Conservation (phyloP, 2,797 vertebrate species). For the Sebastes dallii region DNA sequence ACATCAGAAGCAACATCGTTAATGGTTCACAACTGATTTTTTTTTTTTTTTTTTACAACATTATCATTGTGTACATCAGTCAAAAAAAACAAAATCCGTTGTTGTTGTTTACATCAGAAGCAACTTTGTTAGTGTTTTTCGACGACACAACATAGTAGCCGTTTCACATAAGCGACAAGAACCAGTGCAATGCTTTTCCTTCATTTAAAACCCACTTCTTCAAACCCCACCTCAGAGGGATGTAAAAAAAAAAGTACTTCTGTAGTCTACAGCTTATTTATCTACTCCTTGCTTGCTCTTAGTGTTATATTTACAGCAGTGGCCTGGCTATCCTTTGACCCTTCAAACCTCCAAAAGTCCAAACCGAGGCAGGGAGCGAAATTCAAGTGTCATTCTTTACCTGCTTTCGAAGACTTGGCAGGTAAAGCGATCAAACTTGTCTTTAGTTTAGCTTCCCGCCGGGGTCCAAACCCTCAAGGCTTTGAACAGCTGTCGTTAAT, state of each 20-base stretch:
- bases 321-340: constrained; percentile 48
- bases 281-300: constrained; percentile 45
- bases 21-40: constrained; percentile 48
- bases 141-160: constrained; percentile 45
- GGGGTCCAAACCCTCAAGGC: not conserved
- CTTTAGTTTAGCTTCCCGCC: constrained; percentile 25
- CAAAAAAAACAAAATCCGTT: constrained; percentile 39
- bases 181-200: constrained; percentile 75
- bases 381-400: constrained; percentile 14
- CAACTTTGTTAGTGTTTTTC: constrained; percentile 41
- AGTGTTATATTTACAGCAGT: constrained; percentile 67
- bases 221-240: constrained; percentile 32
- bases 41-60: constrained; percentile 40
- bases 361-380: constrained; percentile 47
- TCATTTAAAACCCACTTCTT: constrained; percentile 54
- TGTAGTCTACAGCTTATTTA: constrained; percentile 34
- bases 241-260: constrained; percentile 11
- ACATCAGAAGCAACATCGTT: constrained; percentile 57
- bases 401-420: not conserved
- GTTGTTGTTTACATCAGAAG: constrained; percentile 64
- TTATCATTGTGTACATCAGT: constrained; percentile 64
- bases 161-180: constrained; percentile 63
- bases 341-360: constrained; percentile 5
- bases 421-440: not conserved
- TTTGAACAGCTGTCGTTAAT: constrained; percentile 22